A percentile compares a stretch with the other conserved stretches of the same genome.
Evolutionary conservation across 2,797 vertebrate genomes (phyloP).

Genomic region (Glossophaga mutica): DNA sequence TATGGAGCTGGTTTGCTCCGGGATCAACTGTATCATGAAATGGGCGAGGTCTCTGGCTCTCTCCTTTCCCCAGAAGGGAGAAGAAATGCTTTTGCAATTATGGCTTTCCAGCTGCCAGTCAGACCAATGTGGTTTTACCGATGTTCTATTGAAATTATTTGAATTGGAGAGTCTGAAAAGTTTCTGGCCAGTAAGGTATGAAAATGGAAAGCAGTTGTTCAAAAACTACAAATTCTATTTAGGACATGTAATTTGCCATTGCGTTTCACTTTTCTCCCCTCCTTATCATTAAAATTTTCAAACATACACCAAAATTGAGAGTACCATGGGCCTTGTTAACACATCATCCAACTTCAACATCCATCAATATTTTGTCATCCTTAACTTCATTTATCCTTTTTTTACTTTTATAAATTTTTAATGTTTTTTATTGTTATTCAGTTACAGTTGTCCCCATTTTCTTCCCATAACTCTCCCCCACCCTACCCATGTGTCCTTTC

Average conservation of each 20-base stretch:
- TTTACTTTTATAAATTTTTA: no score
- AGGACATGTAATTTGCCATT: background rate
- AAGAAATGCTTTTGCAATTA: background rate
- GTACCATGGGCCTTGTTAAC: background rate
- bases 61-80: background rate
- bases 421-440: no score
- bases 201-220: conserved; percentile 17
- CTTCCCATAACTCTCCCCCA: no score
- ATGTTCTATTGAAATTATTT: background rate
- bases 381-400: background rate
- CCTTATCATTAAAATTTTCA: background rate
- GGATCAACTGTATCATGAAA: no score
- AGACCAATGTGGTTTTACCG: background rate
- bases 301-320: background rate
- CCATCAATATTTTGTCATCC: background rate
- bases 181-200: background rate
- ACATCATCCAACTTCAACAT: background rate
- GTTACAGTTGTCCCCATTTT: no score
- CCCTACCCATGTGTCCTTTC: background rate
- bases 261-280: background rate
- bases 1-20: background rate
- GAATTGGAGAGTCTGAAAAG: background rate
- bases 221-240: background rate
- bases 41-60: background rate
- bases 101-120: background rate